Evolutionary conservation across 2,113 vertebrate species (phyloP).

Genomic region (Hyperopisus bebe): DNA sequence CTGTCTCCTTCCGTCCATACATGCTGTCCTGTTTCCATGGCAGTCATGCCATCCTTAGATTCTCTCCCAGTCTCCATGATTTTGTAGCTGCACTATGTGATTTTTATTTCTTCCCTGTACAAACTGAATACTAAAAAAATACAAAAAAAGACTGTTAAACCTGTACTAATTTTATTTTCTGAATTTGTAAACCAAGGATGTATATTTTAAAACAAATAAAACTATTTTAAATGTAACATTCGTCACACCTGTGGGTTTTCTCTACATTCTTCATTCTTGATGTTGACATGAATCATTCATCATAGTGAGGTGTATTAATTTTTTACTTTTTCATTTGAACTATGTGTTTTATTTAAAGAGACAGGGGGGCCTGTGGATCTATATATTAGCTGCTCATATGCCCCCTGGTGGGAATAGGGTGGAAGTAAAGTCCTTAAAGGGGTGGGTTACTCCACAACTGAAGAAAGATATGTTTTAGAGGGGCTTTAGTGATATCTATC

Average conservation of each 20-base stretch:
- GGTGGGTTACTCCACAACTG: not conserved
- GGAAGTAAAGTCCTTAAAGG: not conserved
- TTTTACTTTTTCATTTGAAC: not conserved
- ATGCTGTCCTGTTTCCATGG: slow-evolving; percentile 23
- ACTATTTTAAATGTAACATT: slow-evolving; percentile 81
- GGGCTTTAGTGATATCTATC: not conserved
- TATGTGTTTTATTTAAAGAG: no score
- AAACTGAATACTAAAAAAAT: slow-evolving; percentile 49
- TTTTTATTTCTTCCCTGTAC: slow-evolving; percentile 35
- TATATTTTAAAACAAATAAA: slow-evolving; percentile 97
- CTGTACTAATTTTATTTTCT: slow-evolving; percentile 77
- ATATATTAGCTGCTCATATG: not conserved
- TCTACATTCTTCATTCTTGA: not conserved
- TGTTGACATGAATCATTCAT: not conserved
- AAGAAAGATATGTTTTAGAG: not conserved
- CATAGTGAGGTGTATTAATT: not conserved
- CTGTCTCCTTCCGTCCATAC: not conserved
- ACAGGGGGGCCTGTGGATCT: not conserved
- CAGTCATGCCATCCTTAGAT: slow-evolving; percentile 21
- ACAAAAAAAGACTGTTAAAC: slow-evolving; percentile 81
- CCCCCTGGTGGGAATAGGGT: slow-evolving; percentile 21
- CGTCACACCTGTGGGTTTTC: not conserved
- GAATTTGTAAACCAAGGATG: slow-evolving; percentile 75
- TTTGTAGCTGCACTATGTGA: slow-evolving; percentile 33
- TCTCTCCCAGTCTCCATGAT: slow-evolving; percentile 23